Conservation (phyloP, 2,797 vertebrate species). For the Vireo griseus region DNA sequence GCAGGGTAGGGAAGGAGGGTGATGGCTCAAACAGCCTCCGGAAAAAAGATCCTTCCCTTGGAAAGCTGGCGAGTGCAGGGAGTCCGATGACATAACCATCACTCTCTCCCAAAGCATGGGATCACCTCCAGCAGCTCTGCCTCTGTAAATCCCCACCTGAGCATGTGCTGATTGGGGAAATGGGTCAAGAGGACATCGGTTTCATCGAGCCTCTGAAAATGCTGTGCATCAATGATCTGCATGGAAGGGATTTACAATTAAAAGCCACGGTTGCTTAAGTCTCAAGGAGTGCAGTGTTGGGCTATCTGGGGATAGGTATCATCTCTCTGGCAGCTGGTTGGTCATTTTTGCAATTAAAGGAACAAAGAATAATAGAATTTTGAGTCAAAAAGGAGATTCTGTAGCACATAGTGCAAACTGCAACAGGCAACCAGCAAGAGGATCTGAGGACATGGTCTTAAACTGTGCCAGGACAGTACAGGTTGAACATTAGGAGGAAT, state of each 20-base stretch:
- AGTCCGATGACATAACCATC: rapidly evolving
- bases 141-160: neutral
- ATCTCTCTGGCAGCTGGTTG: rapidly evolving
- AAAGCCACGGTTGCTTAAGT: neutral
- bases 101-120: rapidly evolving
- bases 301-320: neutral
- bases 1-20: neutral
- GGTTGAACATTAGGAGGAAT: neutral
- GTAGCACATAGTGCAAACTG: neutral
- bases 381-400: neutral
- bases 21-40: neutral
- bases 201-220: neutral
- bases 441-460: neutral
- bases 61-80: neutral
- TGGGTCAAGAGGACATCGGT: rapidly evolving
- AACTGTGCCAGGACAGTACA: too few relatives aligned
- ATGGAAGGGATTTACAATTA: neutral
- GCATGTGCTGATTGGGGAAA: neutral
- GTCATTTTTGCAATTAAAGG: neutral
- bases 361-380: neutral
- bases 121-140: neutral
- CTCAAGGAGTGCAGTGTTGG: rapidly evolving
- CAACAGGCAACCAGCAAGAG: neutral
- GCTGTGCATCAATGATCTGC: rapidly evolving
- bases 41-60: neutral